Evolutionary conservation across 1,140 invertebrate genomes (phyloP).

Genomic region (Hylaeus anthracinus): DNA sequence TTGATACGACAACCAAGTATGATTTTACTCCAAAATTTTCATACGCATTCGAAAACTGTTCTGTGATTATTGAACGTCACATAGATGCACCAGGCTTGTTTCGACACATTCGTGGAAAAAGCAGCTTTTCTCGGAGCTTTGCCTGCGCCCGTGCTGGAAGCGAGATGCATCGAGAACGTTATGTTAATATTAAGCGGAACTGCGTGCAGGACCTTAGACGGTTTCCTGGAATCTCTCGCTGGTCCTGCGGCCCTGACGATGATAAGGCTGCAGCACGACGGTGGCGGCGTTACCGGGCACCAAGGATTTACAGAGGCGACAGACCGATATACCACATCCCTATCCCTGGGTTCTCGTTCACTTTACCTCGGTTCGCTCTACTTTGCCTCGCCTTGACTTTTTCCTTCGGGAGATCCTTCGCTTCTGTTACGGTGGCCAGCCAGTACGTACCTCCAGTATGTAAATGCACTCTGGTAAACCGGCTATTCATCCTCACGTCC

Average conservation of each 20-base stretch:
- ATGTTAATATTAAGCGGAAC: conserved; percentile 39
- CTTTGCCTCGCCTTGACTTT: conserved; percentile 54
- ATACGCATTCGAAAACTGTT: no score
- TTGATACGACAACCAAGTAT: no score
- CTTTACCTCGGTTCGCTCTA: conserved; percentile 59
- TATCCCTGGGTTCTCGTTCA: conserved; percentile 50
- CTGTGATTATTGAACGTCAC: neutral
- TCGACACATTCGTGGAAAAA: neutral
- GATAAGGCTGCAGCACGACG: conserved; percentile 66
- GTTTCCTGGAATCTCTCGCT: conserved; percentile 40
- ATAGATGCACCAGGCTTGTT: neutral
- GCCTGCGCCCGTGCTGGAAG: neutral
- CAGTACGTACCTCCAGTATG: conserved; percentile 31
- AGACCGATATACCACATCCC: conserved; percentile 68
- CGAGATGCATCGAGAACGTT: conserved; percentile 29
- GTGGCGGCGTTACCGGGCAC: conserved; percentile 66
- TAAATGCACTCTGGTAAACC: conserved; percentile 33
- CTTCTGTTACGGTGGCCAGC: conserved; percentile 49
- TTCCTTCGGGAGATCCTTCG: conserved; percentile 38
- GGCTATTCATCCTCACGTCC: conserved; percentile 30
- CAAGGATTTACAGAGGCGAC: conserved; percentile 71
- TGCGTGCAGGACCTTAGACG: conserved; percentile 10
- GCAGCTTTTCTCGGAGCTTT: neutral
- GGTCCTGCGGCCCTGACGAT: conserved; percentile 67
- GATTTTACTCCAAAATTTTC: no score